Percentiles rank a stretch among this genome's conserved stretches.
Evolutionary conservation across 2,113 vertebrate species (phyloP).

Genomic region (Dolichallabes microphthalmus): DNA sequence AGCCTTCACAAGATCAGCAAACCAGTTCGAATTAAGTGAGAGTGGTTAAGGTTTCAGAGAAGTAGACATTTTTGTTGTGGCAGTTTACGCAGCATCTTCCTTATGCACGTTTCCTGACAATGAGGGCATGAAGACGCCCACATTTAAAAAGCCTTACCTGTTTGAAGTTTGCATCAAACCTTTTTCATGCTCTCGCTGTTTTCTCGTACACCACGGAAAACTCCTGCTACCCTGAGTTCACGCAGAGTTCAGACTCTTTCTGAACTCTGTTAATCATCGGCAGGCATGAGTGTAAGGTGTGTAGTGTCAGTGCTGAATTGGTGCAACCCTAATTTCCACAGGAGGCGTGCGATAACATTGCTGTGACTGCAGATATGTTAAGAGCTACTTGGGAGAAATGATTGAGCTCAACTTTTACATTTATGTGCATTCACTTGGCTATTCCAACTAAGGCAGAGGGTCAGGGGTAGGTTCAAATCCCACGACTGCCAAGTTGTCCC

Average conservation of each 20-base stretch:
- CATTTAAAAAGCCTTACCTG: conserved; percentile 13
- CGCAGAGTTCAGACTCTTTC: neutral
- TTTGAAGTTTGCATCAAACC: neutral
- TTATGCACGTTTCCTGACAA: neutral
- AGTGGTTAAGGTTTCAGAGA: neutral
- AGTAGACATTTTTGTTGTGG: neutral
- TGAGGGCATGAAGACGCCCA: conserved; percentile 2
- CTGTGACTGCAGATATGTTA: neutral
- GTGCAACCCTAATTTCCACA: neutral
- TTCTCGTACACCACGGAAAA: neutral
- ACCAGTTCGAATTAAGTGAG: neutral
- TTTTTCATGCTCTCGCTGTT: neutral
- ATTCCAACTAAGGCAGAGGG: too few relatives aligned
- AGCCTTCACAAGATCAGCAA: neutral
- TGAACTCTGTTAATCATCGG: conserved; percentile 18
- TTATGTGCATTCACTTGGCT: neutral
- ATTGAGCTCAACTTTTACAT: neutral
- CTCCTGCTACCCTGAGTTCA: neutral
- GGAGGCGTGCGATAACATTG: neutral
- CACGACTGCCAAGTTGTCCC: too few relatives aligned
- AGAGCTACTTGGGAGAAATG: neutral
- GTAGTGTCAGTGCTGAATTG: neutral
- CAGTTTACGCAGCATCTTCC: neutral
- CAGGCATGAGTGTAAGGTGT: neutral
- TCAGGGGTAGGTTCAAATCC: too few relatives aligned